Percentiles rank a stretch among this genome's conserved stretches.
Evolutionary conservation across 2,113 vertebrate genomes (phyloP).

Genomic region (Nycticorax nycticorax): DNA sequence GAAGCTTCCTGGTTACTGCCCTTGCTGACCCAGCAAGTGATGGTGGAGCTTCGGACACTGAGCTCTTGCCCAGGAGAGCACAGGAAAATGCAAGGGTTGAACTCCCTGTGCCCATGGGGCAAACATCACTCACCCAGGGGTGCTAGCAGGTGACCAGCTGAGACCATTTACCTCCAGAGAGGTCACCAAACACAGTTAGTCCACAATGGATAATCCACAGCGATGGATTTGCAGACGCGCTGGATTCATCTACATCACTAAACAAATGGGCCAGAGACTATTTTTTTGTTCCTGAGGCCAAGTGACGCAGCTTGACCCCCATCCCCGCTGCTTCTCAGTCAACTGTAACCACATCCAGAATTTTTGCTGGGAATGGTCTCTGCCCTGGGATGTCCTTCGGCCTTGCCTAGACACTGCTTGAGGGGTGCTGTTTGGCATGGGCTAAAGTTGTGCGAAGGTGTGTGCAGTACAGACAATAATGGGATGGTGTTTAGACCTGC

Average conservation of each 20-base stretch:
- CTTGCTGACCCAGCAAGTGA: neutral
- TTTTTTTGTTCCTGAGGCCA: neutral
- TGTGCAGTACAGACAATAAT: neutral
- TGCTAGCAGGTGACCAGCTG: neutral
- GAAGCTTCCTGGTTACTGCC: neutral
- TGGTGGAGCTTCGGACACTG: rapidly evolving
- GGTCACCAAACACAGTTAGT: neutral
- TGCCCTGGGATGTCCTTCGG: neutral
- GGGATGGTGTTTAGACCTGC: neutral
- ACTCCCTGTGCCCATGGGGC: no score
- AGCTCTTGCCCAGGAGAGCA: neutral
- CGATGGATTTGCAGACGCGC: neutral
- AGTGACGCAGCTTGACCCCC: neutral
- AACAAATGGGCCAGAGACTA: neutral
- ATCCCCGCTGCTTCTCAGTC: neutral
- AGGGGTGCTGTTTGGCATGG: neutral
- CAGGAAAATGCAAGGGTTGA: neutral
- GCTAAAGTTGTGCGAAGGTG: neutral
- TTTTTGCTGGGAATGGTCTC: neutral
- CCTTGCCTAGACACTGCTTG: neutral
- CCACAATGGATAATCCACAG: neutral
- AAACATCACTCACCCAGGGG: rapidly evolving
- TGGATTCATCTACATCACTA: no score
- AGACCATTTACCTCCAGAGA: neutral
- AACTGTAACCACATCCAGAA: neutral